Evolutionary conservation across 1,140 invertebrate species (phyloP), one percentile per base, ranked within the genome.

Genomic region (Callitettix versicolor): DNA sequence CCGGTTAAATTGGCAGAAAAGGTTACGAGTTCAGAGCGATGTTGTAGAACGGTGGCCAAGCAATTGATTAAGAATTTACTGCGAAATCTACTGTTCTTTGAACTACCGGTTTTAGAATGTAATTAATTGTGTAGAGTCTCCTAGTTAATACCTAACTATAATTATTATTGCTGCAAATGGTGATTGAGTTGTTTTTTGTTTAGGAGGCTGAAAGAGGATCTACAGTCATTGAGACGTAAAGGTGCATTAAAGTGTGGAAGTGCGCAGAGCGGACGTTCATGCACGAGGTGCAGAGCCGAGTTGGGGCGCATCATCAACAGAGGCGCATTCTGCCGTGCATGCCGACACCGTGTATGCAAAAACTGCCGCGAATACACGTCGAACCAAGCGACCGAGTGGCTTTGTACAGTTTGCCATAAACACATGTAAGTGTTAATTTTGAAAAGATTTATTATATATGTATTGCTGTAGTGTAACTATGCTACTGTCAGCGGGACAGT

Each of bases 301-400:
- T 72, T 88, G 59, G 85, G 85, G 40, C 73, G 82, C 58, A 81
- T 88, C 61, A 80, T 86, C 60, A 88, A 87, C 70, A 75, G 84
- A 33, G 85, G 85, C 3, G 82, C 84, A 11, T 67, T 75, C 42
- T 88, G 85, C 67, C 73, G 76, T 46, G 72, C 77, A 6, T 88
- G 85, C 69, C 74, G 79, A 58, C 72, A 80, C 64, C 74, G 80
- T 60, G 83, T 87, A 24, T 87, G 85, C 71, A 84, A 85, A 67
- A 76, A 76, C 62, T 87, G 85, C 67, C 75, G 85, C 41, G 78
- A 82, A 63, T 79, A 79, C 61, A 73, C 73, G 21, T 71, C 70
- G 38, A 21, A 54, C 22, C 21, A 53, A n/a, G 74, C 73, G 52
- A 74, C 76, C 50, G 79, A 85, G 63, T 87, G 85, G 85, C 73